Conservation (phyloP, 1,140 invertebrate genomes). For the Orchesella cincta region DNA sequence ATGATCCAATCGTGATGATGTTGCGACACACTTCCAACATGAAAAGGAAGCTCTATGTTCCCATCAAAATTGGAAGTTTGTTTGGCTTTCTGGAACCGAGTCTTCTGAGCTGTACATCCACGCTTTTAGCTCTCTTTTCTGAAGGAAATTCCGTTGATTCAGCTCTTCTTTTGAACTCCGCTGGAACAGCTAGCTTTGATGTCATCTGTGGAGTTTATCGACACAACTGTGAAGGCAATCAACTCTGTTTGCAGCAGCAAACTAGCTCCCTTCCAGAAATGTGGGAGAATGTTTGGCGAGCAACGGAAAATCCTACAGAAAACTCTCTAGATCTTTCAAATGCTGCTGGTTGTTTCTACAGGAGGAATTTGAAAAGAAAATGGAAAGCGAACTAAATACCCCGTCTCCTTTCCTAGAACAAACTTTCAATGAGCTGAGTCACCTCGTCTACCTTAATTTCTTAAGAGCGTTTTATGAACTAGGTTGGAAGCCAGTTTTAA, state of each 20-base stretch:
- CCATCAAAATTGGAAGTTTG: slow-evolving; percentile 12
- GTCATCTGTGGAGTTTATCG: slow-evolving; percentile 25
- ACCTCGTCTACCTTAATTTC: neutral
- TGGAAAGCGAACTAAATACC: neutral
- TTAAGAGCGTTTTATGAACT: slow-evolving; percentile 21
- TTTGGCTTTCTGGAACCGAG: too few species aligned
- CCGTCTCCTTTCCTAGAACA: neutral
- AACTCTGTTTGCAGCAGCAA: slow-evolving; percentile 8
- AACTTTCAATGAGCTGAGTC: neutral
- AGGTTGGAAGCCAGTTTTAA: slow-evolving; percentile 15
- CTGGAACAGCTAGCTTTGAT: slow-evolving; percentile 19
- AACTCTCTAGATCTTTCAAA: too few species aligned
- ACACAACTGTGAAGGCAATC: slow-evolving; percentile 30
- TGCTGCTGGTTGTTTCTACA: too few species aligned
- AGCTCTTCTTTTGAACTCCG: neutral
- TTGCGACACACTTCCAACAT: neutral
- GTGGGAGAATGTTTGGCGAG: slow-evolving; percentile 28
- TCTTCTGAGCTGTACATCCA: too few species aligned
- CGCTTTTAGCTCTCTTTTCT: too few species aligned
- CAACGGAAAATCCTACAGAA: neutral
- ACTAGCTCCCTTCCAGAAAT: slow-evolving; percentile 8
- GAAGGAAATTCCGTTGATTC: neutral
- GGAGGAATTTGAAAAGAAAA: neutral
- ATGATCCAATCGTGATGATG: slow-evolving; percentile 28
- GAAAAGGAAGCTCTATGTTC: slow-evolving; percentile 24